Evolutionary conservation across 1,140 invertebrate genomes (phyloP).

Genomic region (Platyura marginata): DNA sequence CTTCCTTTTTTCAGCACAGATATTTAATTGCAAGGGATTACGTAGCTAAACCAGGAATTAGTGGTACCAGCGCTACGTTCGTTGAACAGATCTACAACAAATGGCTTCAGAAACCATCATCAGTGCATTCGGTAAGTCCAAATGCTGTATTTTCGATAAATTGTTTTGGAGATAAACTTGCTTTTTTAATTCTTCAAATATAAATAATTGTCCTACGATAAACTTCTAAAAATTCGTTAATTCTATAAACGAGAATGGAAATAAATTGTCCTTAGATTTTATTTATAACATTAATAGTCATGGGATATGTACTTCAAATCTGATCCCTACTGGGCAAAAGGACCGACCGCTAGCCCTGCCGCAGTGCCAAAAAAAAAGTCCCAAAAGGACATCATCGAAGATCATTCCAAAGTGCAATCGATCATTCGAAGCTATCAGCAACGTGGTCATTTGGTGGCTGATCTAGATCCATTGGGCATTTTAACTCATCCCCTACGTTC

Average conservation of each 20-base stretch:
- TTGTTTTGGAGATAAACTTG: too few relatives aligned
- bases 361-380: neutral
- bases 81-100: constrained; percentile 13
- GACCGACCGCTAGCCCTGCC: neutral
- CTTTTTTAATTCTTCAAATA: too few relatives aligned
- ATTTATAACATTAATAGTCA: too few relatives aligned
- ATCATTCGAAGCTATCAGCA: constrained; percentile 33
- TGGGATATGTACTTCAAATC: too few relatives aligned
- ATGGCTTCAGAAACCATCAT: constrained; percentile 12
- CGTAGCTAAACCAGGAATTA: too few relatives aligned
- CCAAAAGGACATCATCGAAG: constrained; percentile 11
- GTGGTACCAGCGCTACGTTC: neutral
- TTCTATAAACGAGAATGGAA: too few relatives aligned
- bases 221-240: too few relatives aligned
- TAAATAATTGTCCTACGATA: too few relatives aligned
- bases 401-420: constrained; percentile 18
- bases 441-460: constrained; percentile 62
- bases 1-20: too few relatives aligned
- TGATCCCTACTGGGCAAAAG: neutral
- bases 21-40: too few relatives aligned
- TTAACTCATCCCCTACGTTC: constrained; percentile 20
- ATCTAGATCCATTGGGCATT: constrained; percentile 52
- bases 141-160: too few relatives aligned
- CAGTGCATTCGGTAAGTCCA: constrained; percentile 6
- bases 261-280: too few relatives aligned